These are phyloP conservation scores for Dysidea cf. avara DNA, from an alignment of 37 sponge, comb jelly and placozoan species.

Conservation along the genomic window DNA sequence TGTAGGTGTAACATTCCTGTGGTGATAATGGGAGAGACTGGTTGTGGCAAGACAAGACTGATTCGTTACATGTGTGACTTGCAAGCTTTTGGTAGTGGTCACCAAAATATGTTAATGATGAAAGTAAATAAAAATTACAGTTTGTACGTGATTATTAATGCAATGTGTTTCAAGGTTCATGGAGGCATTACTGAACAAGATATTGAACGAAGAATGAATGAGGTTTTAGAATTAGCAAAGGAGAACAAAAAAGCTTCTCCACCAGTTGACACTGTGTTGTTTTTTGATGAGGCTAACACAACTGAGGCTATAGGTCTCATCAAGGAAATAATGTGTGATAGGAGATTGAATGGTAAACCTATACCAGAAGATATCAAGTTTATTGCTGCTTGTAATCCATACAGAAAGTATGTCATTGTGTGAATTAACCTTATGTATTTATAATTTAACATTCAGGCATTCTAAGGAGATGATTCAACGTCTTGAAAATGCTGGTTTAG, in stretches of 20 bases:
- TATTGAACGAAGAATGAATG: conserved; percentile 30
- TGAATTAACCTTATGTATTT: no score
- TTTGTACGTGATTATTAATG: background rate
- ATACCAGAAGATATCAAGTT: conserved; percentile 68
- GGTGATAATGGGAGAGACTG: conserved; percentile 87
- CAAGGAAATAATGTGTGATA: conserved; percentile 94
- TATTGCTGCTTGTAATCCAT: conserved; percentile 95
- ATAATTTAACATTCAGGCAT: conserved; percentile 43
- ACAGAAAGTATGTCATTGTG: conserved; percentile 41
- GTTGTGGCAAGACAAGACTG: conserved; percentile 82
- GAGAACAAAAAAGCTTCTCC: conserved; percentile 7
- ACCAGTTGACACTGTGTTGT: conserved; percentile 72
- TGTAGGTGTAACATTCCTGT: conserved; percentile 74
- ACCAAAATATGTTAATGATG: conserved; percentile 34
- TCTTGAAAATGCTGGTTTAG: conserved; percentile 75
- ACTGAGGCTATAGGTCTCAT: conserved; percentile 88
- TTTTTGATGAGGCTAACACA: conserved; percentile 98
- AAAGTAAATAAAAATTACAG: conserved; percentile 7
- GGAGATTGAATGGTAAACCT: conserved; percentile 54
- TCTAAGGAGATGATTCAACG: conserved; percentile 66
- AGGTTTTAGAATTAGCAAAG: conserved; percentile 63
- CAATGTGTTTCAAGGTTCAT: conserved; percentile 77
- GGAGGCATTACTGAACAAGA: conserved; percentile 77
- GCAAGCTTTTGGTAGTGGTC: background rate
- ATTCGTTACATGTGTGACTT: conserved; percentile 69